These are phyloP conservation scores for Microtus agrestis DNA, from an alignment of 2,797 vertebrate species.

Conservation along the genomic window DNA sequence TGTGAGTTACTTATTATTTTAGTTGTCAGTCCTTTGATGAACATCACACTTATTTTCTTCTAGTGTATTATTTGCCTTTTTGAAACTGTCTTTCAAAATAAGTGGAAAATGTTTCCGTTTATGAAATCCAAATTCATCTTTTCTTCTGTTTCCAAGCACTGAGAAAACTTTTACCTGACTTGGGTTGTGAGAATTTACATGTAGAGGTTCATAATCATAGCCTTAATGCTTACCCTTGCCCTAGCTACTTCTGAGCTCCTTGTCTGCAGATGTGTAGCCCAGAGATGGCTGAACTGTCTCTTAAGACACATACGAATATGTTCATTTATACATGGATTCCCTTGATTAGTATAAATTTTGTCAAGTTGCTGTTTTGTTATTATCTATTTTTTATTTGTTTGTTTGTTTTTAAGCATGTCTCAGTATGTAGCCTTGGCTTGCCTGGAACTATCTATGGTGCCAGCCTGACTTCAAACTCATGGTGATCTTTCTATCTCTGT, in stretches of 20 bases:
- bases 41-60: background rate
- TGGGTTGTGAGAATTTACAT: background rate
- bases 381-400: background rate
- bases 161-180: background rate
- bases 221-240: background rate
- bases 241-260: constrained; percentile 10
- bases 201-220: background rate
- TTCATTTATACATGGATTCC: background rate
- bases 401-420: background rate
- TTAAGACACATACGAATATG: background rate
- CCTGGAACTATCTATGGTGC: background rate
- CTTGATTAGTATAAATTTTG: background rate
- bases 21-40: background rate
- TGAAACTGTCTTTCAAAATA: background rate
- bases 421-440: background rate
- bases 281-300: background rate
- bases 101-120: background rate
- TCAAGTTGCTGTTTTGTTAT: background rate
- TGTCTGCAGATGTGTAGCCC: background rate
- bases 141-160: background rate
- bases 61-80: background rate
- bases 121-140: background rate
- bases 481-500: background rate
- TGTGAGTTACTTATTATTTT: background rate
- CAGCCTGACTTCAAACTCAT: background rate